These are phyloP conservation scores for Cossypha caffra DNA, from an alignment of 2,797 vertebrate genomes.

Conservation along the genomic window DNA sequence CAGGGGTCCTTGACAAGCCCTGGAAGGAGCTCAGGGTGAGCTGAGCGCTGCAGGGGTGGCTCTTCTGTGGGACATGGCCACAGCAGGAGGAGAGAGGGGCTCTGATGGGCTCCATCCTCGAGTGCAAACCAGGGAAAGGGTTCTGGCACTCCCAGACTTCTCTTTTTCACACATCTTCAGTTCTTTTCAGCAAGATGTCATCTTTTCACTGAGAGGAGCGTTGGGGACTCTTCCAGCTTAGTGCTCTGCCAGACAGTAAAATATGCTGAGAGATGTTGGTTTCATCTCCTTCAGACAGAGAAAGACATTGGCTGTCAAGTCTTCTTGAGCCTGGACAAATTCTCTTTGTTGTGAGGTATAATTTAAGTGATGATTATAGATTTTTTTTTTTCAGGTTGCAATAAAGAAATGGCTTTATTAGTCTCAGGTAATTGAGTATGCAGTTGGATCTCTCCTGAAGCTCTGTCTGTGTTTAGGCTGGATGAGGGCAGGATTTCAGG, in stretches of 20 bases:
- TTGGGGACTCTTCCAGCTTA: neutral
- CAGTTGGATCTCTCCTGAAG: neutral
- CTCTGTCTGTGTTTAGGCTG: neutral
- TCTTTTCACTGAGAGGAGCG: accelerated
- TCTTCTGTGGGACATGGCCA: neutral
- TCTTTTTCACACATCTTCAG: neutral
- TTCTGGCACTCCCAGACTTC: neutral
- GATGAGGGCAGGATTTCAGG: neutral
- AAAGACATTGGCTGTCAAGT: neutral
- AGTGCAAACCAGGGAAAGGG: neutral
- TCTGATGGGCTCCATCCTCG: neutral
- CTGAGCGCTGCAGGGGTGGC: neutral
- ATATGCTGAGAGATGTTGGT: accelerated
- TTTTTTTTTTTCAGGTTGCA: neutral
- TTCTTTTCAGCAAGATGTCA: neutral
- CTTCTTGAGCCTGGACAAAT: neutral
- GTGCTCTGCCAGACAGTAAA: neutral
- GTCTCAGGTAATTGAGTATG: neutral
- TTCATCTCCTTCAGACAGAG: neutral
- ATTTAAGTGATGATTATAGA: neutral
- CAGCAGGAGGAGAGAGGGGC: neutral
- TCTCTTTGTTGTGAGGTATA: neutral
- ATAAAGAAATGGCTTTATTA: neutral
- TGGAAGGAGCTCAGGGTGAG: neutral
- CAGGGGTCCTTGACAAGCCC: neutral